Evolutionary conservation across 2,888 invertebrate species (phyloP).

Genomic region (Yponomeuta evonymella): DNA sequence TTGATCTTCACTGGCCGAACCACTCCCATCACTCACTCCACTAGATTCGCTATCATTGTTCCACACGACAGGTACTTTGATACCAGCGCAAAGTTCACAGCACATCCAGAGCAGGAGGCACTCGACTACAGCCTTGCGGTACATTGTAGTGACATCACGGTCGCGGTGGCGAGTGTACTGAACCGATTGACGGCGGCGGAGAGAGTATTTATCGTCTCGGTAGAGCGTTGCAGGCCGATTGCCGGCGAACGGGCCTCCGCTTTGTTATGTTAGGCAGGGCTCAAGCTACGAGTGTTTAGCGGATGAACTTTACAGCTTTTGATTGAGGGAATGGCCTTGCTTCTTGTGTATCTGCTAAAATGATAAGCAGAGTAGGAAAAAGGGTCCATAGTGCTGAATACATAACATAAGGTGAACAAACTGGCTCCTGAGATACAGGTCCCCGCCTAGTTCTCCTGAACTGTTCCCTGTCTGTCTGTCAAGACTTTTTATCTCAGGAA

Average conservation of each 20-base stretch:
- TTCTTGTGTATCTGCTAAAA: no score
- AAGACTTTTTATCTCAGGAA: no score
- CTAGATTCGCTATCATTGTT: slow-evolving; percentile 39
- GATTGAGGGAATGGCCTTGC: no score
- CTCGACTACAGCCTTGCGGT: slow-evolving; percentile 32
- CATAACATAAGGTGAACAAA: no score
- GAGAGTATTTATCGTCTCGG: slow-evolving; percentile 72
- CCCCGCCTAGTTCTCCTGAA: no score
- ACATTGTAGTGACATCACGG: slow-evolving; percentile 67
- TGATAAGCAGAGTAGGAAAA: no score
- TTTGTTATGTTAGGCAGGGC: slow-evolving; percentile 40
- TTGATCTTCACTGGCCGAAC: slow-evolving; percentile 26
- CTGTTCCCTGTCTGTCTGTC: no score
- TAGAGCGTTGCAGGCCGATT: slow-evolving; percentile 63
- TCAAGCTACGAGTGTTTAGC: slow-evolving; percentile 26
- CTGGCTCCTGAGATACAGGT: no score
- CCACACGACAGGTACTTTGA: slow-evolving; percentile 60
- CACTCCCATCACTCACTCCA: slow-evolving; percentile 43
- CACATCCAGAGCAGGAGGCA: slow-evolving; percentile 40
- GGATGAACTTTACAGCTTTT: not conserved
- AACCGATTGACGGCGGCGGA: slow-evolving; percentile 49
- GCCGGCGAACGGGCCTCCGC: slow-evolving; percentile 46
- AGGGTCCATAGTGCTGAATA: no score
- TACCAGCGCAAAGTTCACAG: slow-evolving; percentile 51
- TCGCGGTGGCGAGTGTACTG: slow-evolving; percentile 55